A percentile compares a stretch with the other conserved stretches of the same genome.
Conservation (phyloP, 2,797 vertebrate species). For the Sebastes steindachneri region DNA sequence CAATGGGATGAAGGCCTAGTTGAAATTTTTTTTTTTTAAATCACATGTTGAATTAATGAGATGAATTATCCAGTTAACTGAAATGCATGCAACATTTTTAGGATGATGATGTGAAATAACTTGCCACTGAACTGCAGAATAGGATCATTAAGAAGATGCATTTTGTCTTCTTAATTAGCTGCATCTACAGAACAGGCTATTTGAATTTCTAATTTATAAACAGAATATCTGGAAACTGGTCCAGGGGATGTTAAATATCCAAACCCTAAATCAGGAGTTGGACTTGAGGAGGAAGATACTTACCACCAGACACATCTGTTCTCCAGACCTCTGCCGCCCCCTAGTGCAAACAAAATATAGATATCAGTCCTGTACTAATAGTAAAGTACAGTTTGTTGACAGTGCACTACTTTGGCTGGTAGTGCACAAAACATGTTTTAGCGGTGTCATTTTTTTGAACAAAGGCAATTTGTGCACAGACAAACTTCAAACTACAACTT, state of each 20-base stretch:
- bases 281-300: neutral
- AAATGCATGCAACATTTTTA: neutral
- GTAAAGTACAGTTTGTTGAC: neutral
- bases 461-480: neutral
- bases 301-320: neutral
- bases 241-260: neutral
- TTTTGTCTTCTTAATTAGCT: neutral
- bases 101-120: neutral
- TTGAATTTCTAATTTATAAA: neutral
- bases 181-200: neutral
- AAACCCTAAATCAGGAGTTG: neutral
- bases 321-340: constrained; percentile 62
- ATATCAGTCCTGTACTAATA: rapidly evolving
- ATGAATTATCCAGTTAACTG: neutral
- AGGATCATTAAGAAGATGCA: neutral
- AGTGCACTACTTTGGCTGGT: too few species aligned
- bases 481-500: neutral
- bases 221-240: neutral
- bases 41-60: neutral
- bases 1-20: neutral
- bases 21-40: neutral
- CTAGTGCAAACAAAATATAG: constrained; percentile 34
- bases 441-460: neutral
- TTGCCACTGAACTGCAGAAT: neutral
- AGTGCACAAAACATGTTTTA: neutral